These are phyloP conservation scores for Pseudorhiza aurosa DNA, from an alignment of 30 jellyfish, hydroid and myxozoan species.

Conservation along the genomic window DNA sequence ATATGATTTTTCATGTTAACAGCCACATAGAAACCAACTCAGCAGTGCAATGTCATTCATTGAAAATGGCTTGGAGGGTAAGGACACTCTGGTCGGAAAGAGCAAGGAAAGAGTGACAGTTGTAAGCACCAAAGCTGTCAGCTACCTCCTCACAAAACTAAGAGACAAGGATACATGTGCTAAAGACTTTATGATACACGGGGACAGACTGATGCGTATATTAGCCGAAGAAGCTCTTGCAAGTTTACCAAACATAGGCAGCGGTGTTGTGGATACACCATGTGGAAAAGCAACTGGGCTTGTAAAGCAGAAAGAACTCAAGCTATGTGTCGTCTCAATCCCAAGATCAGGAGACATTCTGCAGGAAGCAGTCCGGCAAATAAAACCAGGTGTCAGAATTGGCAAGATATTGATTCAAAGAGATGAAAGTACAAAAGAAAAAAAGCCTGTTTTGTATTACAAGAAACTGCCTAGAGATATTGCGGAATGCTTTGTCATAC, in stretches of 20 bases:
- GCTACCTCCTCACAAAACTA: conserved; percentile 68
- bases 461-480: conserved; percentile 84
- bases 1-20: too few relatives aligned
- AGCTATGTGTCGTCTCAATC: conserved; percentile 82
- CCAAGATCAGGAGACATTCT: conserved; percentile 93
- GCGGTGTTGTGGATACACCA: conserved; percentile 82
- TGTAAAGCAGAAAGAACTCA: conserved; percentile 45
- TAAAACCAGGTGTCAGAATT: conserved; percentile 84
- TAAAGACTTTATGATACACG: conserved; percentile 79
- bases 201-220: conserved; percentile 90
- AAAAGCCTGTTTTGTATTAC: conserved; percentile 78
- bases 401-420: conserved; percentile 90
- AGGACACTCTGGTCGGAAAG: conserved; percentile 2
- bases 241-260: conserved; percentile 71
- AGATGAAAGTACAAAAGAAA: conserved; percentile 80
- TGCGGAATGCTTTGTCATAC: conserved; percentile 77
- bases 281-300: conserved; percentile 81
- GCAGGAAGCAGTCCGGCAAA: conserved; percentile 93
- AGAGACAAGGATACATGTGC: conserved; percentile 79
- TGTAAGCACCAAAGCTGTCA: conserved; percentile 71
- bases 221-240: conserved; percentile 94
- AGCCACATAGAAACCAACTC: too few relatives aligned
- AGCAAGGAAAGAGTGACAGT: conserved; percentile 59
- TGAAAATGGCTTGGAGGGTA: conserved; percentile 4
- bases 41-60: conserved; percentile 11